A percentile compares a stretch with the other conserved stretches of the same genome.
These are phyloP conservation scores for Eupristina koningsbergeri DNA, from an alignment of 1,140 invertebrate genomes.

Conservation along the genomic window DNA sequence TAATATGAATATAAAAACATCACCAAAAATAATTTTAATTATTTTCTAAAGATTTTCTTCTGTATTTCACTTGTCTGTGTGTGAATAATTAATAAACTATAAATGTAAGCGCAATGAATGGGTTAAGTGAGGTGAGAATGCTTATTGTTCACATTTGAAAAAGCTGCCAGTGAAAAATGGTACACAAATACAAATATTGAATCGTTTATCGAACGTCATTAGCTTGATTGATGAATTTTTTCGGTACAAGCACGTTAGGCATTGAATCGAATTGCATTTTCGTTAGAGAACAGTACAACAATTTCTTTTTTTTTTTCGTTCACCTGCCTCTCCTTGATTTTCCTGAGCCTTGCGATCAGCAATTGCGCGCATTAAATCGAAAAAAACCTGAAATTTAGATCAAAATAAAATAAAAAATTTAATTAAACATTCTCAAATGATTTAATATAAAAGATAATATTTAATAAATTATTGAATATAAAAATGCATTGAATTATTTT, in stretches of 20 bases:
- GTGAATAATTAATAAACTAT: slow-evolving; percentile 25
- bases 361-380: slow-evolving; percentile 97
- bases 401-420: too few species aligned
- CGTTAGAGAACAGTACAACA: slow-evolving; percentile 85
- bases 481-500: not conserved
- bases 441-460: too few species aligned
- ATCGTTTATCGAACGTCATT: slow-evolving; percentile 34
- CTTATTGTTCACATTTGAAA: slow-evolving; percentile 25
- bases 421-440: slow-evolving; percentile 6
- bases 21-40: not conserved
- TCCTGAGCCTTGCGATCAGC: slow-evolving; percentile 94
- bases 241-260: slow-evolving; percentile 25
- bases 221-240: slow-evolving; percentile 40
- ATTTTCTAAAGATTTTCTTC: slow-evolving; percentile 41
- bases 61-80: slow-evolving; percentile 52
- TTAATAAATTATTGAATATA: too few species aligned
- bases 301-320: slow-evolving; percentile 89
- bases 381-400: slow-evolving; percentile 90
- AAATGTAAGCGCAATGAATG: slow-evolving; percentile 41
- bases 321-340: slow-evolving; percentile 89
- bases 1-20: not conserved
- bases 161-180: slow-evolving; percentile 47
- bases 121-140: slow-evolving; percentile 20
- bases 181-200: slow-evolving; percentile 36
- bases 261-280: slow-evolving; percentile 26